These are phyloP conservation scores for Hemicentrotus pulcherrimus DNA, from an alignment of 35 echinoderm and acorn worm species.

Conservation along the genomic window DNA sequence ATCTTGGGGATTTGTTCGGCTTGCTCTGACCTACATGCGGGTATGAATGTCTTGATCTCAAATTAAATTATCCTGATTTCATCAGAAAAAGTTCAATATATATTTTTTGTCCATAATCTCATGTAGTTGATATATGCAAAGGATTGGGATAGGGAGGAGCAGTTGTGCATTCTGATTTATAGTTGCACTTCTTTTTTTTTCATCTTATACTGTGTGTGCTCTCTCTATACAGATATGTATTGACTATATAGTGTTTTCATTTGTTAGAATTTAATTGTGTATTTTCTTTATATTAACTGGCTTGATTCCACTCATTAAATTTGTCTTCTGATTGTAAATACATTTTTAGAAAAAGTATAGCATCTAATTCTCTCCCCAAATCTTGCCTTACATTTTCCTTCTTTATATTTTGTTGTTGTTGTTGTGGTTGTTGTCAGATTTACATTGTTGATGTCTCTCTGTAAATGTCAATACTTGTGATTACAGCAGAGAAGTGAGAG, in stretches of 20 bases:
- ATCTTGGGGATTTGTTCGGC: background rate
- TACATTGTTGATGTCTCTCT: no score
- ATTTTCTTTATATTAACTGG: background rate
- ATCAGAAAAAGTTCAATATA: conserved; percentile 29
- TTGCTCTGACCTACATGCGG: conserved; percentile 6
- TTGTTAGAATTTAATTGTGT: background rate
- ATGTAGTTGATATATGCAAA: background rate
- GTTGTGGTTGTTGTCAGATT: background rate
- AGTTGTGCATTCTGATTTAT: background rate
- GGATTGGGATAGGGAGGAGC: background rate
- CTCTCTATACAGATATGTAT: background rate
- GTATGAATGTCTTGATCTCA: conserved; percentile 38
- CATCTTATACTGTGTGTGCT: background rate
- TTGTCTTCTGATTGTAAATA: background rate
- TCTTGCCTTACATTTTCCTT: background rate
- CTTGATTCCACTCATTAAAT: background rate
- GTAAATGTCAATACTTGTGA: no score
- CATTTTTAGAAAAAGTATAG: background rate
- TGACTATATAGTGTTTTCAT: background rate
- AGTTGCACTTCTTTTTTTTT: background rate
- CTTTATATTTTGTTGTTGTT: background rate
- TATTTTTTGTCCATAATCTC: background rate
- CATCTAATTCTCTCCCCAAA: background rate
- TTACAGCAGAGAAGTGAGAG: no score
- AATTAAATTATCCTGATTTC: conserved; percentile 37